These are phyloP conservation scores for Artemia franciscana DNA, from an alignment of 1,140 invertebrate genomes.

Conservation along the genomic window DNA sequence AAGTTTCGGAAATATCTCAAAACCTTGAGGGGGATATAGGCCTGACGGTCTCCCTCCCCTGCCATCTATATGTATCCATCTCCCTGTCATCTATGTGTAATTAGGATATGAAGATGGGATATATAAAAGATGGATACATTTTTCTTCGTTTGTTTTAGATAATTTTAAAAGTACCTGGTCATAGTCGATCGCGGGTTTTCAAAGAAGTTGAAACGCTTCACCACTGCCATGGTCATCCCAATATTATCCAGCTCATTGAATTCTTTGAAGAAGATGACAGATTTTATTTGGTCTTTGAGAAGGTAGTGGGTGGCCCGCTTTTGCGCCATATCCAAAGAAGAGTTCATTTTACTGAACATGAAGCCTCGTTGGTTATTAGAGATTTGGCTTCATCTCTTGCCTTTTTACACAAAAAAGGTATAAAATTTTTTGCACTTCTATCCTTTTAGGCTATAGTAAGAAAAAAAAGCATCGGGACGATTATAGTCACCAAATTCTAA, in stretches of 20 bases:
- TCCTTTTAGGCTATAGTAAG: too few relatives aligned
- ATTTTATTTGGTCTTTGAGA: conserved; percentile 95
- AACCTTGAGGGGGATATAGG: too few relatives aligned
- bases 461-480: too few relatives aligned
- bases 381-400: conserved; percentile 82
- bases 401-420: conserved; percentile 78
- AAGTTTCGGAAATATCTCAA: too few relatives aligned
- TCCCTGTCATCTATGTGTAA: too few relatives aligned
- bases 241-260: conserved; percentile 89
- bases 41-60: too few relatives aligned
- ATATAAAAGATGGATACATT: too few relatives aligned
- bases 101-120: too few relatives aligned
- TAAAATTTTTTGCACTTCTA: background rate
- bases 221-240: conserved; percentile 83
- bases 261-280: conserved; percentile 86
- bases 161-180: conserved; percentile 79
- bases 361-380: conserved; percentile 73
- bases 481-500: too few relatives aligned
- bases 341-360: conserved; percentile 76
- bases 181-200: conserved; percentile 76
- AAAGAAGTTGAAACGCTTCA: conserved; percentile 97
- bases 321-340: conserved; percentile 75
- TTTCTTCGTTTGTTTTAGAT: conserved; percentile 35
- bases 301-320: conserved; percentile 75
- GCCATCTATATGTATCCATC: too few relatives aligned